These are phyloP conservation scores for Bombyx mori DNA, from an alignment of 1,140 invertebrate genomes.

Conservation along the genomic window DNA sequence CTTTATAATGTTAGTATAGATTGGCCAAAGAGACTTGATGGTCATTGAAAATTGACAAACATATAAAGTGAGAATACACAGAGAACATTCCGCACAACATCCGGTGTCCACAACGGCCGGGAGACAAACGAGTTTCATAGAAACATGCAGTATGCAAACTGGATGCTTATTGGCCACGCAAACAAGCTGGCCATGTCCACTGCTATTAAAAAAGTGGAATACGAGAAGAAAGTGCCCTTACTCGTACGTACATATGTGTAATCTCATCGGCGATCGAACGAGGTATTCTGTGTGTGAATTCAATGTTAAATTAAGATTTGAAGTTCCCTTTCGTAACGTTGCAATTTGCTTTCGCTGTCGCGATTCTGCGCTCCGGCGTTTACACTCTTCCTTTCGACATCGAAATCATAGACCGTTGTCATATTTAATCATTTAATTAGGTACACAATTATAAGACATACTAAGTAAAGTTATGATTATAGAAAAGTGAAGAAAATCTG, in stretches of 20 bases:
- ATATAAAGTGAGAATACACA: too few relatives aligned
- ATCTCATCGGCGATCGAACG: slow-evolving; percentile 30
- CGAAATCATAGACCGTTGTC: too few relatives aligned
- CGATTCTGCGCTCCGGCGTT: slow-evolving; percentile 41
- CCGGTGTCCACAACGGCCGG: slow-evolving; percentile 9
- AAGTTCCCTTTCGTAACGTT: slow-evolving; percentile 59
- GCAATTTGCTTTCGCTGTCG: slow-evolving; percentile 55
- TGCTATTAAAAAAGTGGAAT: slow-evolving; percentile 35
- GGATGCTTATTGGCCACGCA: slow-evolving; percentile 20
- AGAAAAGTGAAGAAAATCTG: too few relatives aligned
- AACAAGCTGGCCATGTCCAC: slow-evolving; percentile 21
- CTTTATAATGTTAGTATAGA: too few relatives aligned
- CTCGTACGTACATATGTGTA: slow-evolving; percentile 22
- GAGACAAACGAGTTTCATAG: slow-evolving; percentile 17
- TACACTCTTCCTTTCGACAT: slow-evolving; percentile 64
- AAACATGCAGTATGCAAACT: slow-evolving; percentile 15
- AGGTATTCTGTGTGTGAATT: slow-evolving; percentile 28
- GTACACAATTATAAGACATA: too few relatives aligned
- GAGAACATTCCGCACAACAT: too few relatives aligned
- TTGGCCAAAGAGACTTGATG: too few relatives aligned
- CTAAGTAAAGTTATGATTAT: too few relatives aligned
- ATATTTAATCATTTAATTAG: too few relatives aligned
- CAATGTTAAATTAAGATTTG: slow-evolving; percentile 21
- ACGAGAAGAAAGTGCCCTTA: slow-evolving; percentile 45
- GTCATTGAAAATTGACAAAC: too few relatives aligned